phyloP scores from a whole-genome alignment of 2,113 vertebrate species.

The Sceloporus undulatus region DNA sequence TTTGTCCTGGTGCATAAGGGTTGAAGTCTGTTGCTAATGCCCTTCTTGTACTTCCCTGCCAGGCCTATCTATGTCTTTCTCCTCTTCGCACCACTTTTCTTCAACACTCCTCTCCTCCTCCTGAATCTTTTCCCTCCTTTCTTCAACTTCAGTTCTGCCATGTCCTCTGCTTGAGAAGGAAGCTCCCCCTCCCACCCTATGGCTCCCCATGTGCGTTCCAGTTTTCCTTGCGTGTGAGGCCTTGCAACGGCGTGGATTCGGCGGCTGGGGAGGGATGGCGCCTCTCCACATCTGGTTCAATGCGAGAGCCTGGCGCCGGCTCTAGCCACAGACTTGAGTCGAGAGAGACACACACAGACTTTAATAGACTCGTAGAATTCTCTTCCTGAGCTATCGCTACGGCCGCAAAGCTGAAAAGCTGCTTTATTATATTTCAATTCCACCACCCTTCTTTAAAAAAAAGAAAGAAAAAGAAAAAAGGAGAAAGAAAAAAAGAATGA shows the following conservation, averaged over 20 bases:
- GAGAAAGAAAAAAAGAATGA: not conserved
- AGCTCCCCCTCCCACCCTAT: constrained; percentile 9
- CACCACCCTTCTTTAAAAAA: not conserved
- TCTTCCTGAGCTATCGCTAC: constrained; percentile 70
- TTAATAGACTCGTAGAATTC: constrained; percentile 77
- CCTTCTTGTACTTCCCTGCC: too few relatives aligned
- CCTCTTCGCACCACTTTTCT: too few relatives aligned
- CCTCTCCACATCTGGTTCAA: constrained; percentile 87
- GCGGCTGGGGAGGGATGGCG: constrained; percentile 80
- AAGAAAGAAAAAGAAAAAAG: not conserved
- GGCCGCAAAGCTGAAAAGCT: constrained; percentile 71
- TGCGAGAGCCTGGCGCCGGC: constrained; percentile 84
- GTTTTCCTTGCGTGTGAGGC: constrained; percentile 81
- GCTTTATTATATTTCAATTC: constrained; percentile 53
- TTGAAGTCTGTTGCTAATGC: too few relatives aligned
- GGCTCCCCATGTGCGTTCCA: constrained; percentile 79
- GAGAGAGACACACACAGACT: constrained; percentile 76
- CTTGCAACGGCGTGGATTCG: constrained; percentile 69
- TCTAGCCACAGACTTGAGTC: constrained; percentile 83
- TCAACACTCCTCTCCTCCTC: too few relatives aligned
- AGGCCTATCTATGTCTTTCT: too few relatives aligned
- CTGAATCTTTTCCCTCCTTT: not conserved
- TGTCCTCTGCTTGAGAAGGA: not conserved
- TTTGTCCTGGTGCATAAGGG: too few relatives aligned
- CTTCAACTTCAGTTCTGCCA: not conserved